Conservation (phyloP, 2,797 vertebrate genomes). For the Parotocinclus haroldoi region DNA sequence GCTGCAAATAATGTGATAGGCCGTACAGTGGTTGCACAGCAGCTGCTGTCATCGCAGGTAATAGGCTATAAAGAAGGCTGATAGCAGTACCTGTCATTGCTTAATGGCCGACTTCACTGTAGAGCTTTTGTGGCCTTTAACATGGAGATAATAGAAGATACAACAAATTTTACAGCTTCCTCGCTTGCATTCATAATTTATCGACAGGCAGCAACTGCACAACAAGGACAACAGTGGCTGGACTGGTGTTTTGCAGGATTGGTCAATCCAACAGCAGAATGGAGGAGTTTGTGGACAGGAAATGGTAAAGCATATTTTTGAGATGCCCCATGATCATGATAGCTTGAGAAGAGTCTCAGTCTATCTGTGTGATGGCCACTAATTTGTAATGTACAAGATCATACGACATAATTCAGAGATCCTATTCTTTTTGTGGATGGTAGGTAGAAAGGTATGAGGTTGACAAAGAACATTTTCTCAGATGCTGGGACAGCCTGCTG, state of each 20-base stretch:
- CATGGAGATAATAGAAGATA: slow-evolving; percentile 99
- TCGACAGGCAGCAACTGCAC: slow-evolving; percentile 75
- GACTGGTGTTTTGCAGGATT: slow-evolving; percentile 58
- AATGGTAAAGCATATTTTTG: slow-evolving; percentile 7
- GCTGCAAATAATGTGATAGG: slow-evolving; percentile 99
- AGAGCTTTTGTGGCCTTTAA: slow-evolving; percentile 99
- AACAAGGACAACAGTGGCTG: slow-evolving; percentile 98
- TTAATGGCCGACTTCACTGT: slow-evolving; percentile 99
- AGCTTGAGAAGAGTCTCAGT: too few relatives aligned
- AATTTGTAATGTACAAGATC: too few relatives aligned
- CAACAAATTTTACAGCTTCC: slow-evolving; percentile 99
- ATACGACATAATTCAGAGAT: too few relatives aligned
- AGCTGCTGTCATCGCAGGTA: slow-evolving; percentile 99
- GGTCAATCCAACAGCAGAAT: slow-evolving; percentile 55
- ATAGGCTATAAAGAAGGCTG: slow-evolving; percentile 99
- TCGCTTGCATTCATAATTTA: slow-evolving; percentile 99
- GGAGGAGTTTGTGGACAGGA: slow-evolving; percentile 29
- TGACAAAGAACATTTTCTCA: too few relatives aligned
- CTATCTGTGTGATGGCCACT: too few relatives aligned
- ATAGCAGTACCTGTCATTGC: slow-evolving; percentile 99
- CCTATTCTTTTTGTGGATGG: too few relatives aligned
- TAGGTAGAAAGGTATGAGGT: too few relatives aligned
- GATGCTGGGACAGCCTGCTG: too few relatives aligned
- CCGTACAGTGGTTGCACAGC: slow-evolving; percentile 96
- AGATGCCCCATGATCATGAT: too few relatives aligned